phyloP scores from a whole-genome alignment of 2,888 invertebrate species.

The Sericinus montela region DNA sequence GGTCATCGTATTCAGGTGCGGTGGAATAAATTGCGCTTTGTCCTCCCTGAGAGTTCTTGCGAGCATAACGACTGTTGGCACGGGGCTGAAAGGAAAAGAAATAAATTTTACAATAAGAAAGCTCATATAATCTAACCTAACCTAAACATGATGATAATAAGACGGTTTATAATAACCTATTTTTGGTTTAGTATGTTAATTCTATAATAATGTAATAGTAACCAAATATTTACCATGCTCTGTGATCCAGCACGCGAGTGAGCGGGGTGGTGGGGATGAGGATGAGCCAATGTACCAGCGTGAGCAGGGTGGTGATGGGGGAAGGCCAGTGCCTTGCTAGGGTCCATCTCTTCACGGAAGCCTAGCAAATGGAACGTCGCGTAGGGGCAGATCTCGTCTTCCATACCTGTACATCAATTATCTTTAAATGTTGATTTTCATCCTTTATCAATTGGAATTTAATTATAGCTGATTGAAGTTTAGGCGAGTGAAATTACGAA shows the following conservation, averaged over 20 bases:
- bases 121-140: too few relatives aligned
- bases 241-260: conserved; percentile 93
- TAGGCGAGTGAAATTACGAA: too few relatives aligned
- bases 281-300: conserved; percentile 91
- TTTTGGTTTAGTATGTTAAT: too few relatives aligned
- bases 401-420: conserved; percentile 83
- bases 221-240: conserved; percentile 83
- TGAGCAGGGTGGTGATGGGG: conserved; percentile 90
- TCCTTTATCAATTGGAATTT: too few relatives aligned
- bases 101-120: too few relatives aligned
- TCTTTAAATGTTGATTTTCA: too few relatives aligned
- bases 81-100: conserved; percentile 66
- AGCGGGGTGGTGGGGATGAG: conserved; percentile 85
- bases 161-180: too few relatives aligned
- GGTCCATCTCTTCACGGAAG: conserved; percentile 97
- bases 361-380: conserved; percentile 97
- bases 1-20: conserved; percentile 95
- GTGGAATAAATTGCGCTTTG: conserved; percentile 90
- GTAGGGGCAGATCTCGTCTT: conserved; percentile 97
- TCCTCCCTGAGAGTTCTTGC: conserved; percentile 88
- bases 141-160: too few relatives aligned
- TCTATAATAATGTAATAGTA: too few relatives aligned
- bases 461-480: too few relatives aligned
- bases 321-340: conserved; percentile 91
- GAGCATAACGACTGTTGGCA: conserved; percentile 83